Conservation (phyloP, 2,888 invertebrate genomes). For the Xylota segnis region DNA sequence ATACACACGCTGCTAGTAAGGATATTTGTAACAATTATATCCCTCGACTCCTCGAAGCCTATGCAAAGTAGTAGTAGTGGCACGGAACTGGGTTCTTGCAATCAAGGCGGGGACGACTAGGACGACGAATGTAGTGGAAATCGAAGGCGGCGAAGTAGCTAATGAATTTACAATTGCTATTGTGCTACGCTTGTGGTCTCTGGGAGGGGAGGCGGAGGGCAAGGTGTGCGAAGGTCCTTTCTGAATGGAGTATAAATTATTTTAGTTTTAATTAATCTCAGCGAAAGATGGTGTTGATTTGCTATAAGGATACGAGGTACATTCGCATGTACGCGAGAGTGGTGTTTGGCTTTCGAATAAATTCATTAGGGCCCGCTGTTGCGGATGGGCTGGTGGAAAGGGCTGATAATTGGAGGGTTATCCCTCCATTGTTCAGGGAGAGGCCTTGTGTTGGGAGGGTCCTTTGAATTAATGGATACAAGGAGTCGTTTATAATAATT, state of each 20-base stretch:
- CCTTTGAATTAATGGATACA: constrained; percentile 55
- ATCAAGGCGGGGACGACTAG: too few relatives aligned
- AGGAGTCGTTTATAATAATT: constrained; percentile 64
- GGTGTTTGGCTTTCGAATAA: constrained; percentile 67
- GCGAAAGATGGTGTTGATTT: constrained; percentile 74
- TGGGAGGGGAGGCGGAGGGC: too few relatives aligned
- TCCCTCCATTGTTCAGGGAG: constrained; percentile 1
- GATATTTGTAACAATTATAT: constrained; percentile 75
- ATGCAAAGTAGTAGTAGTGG: constrained; percentile 45
- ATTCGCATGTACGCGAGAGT: not conserved
- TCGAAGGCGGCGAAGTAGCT: constrained; percentile 72
- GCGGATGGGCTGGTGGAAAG: constrained; percentile 21
- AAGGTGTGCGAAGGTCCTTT: constrained; percentile 41
- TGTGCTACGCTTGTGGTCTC: constrained; percentile 21
- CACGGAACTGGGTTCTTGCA: constrained; percentile 38
- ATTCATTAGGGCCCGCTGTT: constrained; percentile 70
- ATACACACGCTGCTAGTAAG: constrained; percentile 33
- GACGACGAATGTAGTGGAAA: constrained; percentile 27
- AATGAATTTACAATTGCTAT: constrained; percentile 75
- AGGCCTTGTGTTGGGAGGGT: not conserved
- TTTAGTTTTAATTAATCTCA: constrained; percentile 76
- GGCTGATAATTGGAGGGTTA: not conserved
- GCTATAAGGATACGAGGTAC: constrained; percentile 44
- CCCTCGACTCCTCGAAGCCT: constrained; percentile 38
- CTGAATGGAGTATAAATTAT: constrained; percentile 73